These are phyloP conservation scores for Oophaga pumilio DNA, from an alignment of 2,113 vertebrate species.

Conservation along the genomic window DNA sequence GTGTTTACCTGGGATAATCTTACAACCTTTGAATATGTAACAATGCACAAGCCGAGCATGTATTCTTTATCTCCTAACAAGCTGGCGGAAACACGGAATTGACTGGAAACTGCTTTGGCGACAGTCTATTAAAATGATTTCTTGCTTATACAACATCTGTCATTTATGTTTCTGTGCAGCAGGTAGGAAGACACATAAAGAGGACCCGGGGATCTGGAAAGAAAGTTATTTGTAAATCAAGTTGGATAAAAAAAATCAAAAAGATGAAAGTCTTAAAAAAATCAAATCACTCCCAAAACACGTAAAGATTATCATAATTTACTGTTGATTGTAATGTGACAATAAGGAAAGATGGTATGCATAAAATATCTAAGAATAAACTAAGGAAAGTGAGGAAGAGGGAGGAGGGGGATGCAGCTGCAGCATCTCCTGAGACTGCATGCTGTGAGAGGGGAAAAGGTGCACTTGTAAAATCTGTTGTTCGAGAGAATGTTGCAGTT, in stretches of 20 bases:
- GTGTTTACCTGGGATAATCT: constrained; percentile 44
- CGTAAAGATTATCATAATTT: neutral
- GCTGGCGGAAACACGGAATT: neutral
- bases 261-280: neutral
- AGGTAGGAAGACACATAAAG: neutral
- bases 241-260: neutral
- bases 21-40: constrained; percentile 31
- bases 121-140: neutral
- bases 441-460: too few species aligned
- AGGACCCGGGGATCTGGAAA: neutral
- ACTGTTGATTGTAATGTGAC: neutral
- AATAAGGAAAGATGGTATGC: too few species aligned
- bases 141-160: neutral
- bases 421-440: too few species aligned
- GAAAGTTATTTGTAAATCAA: neutral
- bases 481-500: too few species aligned
- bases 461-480: too few species aligned
- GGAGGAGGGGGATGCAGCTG: too few species aligned
- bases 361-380: too few species aligned
- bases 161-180: neutral
- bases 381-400: too few species aligned
- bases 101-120: neutral
- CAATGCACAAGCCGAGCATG: neutral
- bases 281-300: neutral
- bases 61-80: constrained; percentile 18